These are phyloP conservation scores for Resseliella maxima DNA, from an alignment of 2,888 invertebrate genomes.

Conservation along the genomic window DNA sequence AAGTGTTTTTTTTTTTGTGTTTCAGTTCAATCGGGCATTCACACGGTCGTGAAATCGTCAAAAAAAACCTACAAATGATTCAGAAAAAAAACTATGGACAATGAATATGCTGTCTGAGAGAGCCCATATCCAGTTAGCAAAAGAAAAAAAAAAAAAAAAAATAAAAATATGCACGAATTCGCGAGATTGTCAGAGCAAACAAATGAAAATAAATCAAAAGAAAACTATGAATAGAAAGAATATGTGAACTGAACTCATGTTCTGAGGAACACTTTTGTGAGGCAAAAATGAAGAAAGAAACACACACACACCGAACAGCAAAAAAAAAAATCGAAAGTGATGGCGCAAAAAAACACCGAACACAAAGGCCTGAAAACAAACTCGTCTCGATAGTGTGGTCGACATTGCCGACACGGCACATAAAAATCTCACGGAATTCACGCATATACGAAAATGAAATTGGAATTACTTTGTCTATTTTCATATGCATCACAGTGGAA, in stretches of 20 bases:
- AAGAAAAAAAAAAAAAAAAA: neutral
- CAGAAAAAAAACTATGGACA: neutral
- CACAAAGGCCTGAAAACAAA: neutral
- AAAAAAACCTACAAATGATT: neutral
- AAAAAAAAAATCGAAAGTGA: slow-evolving; percentile 37
- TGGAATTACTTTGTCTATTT: slow-evolving; percentile 13
- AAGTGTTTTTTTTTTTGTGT: too few species aligned
- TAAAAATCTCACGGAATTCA: slow-evolving; percentile 48
- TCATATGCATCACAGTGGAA: neutral
- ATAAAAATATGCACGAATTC: neutral
- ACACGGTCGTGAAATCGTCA: neutral
- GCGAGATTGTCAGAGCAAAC: neutral
- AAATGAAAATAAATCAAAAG: slow-evolving; percentile 2
- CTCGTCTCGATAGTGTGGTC: slow-evolving; percentile 54
- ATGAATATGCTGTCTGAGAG: neutral
- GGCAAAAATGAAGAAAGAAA: neutral
- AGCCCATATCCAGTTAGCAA: neutral
- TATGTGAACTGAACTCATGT: neutral
- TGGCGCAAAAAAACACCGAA: neutral
- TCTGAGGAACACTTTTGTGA: neutral
- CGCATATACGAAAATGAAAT: slow-evolving; percentile 38
- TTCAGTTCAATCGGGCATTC: neutral
- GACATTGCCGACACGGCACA: too few species aligned
- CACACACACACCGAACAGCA: neutral
- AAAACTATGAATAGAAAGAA: slow-evolving; percentile 47